Base-by-base conservation (phyloP, 2,888 invertebrate species). In the Phortica okadai region DNA sequence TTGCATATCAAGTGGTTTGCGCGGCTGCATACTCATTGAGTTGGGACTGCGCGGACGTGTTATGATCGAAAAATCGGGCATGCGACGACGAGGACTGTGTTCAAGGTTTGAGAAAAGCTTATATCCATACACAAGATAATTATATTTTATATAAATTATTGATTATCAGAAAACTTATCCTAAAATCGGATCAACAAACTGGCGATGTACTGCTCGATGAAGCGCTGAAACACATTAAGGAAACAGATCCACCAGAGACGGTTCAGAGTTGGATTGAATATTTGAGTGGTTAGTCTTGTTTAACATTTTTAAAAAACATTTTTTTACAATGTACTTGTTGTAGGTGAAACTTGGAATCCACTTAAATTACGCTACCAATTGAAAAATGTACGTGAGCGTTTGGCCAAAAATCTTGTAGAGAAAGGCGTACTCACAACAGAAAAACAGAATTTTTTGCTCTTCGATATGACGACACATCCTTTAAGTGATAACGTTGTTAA, bases 381-480 rank as follows among this genome's bases (percentile, higher is more conserved):
- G 90, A 97, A 99, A 92, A 99, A 99, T 93, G 99, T 99, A 4
- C 94, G 99, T 84, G 99, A 99, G 93, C 94, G 99, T 89, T 94
- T 99, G 90, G 99, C 99, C 67, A 99, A 99, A 92, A 99, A 99
- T 93, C 94, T 99, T 87, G 99, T 99, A 56, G 99, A 99, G 92
- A 99, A 99, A 92, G 99, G 99, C 83, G 99, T 99, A 62, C 94
- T 99, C 84, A 99, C 99, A 79, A 99, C 99, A 78, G 99, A 99
- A 92, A 99, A 99, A 93, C 99, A 99, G 92, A 99, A 99, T 92
- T 99, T 99, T 92, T 93, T 99, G 87, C 93, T 99, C 76, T 99
- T 99, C 92, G 99, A 99, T 93, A 99, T 99, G 99, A 99, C 99
- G 75, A 99, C 99, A 86, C 99, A 99, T 93, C 99, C 99, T 59